Evolutionary conservation across 2,797 vertebrate species (phyloP).

Genomic region (Apogon hyalosoma): DNA sequence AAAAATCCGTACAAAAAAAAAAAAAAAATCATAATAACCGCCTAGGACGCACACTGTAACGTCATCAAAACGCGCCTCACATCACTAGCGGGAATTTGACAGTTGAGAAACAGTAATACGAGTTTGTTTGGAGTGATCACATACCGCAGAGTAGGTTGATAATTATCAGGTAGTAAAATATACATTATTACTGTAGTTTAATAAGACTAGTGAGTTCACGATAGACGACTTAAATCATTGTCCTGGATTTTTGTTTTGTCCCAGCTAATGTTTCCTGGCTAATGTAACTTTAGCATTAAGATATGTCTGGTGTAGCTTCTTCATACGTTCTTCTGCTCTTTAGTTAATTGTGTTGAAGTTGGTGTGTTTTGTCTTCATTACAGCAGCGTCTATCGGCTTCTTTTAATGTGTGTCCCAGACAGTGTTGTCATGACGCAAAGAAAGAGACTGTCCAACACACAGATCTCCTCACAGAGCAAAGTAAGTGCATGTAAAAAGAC

Average conservation of each 20-base stretch:
- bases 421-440: constrained; percentile 61
- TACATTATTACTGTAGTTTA: neutral
- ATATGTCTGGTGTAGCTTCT: neutral
- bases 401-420: neutral
- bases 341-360: neutral
- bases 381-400: accelerated
- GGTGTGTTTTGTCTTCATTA: neutral
- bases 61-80: constrained; percentile 18
- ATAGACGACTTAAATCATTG: neutral
- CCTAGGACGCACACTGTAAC: neutral
- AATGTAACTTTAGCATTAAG: neutral
- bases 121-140: neutral
- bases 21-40: too few species aligned
- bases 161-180: accelerated
- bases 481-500: constrained; percentile 30
- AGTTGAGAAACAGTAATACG: accelerated
- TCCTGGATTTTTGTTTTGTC: neutral
- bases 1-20: neutral
- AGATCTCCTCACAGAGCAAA: constrained; percentile 33
- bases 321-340: neutral
- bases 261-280: neutral
- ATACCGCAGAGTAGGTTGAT: accelerated
- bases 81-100: constrained; percentile 6
- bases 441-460: constrained; percentile 32
- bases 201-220: accelerated